Evolutionary conservation across 1,140 invertebrate species (phyloP).

Genomic region (Bombus soroeensis): DNA sequence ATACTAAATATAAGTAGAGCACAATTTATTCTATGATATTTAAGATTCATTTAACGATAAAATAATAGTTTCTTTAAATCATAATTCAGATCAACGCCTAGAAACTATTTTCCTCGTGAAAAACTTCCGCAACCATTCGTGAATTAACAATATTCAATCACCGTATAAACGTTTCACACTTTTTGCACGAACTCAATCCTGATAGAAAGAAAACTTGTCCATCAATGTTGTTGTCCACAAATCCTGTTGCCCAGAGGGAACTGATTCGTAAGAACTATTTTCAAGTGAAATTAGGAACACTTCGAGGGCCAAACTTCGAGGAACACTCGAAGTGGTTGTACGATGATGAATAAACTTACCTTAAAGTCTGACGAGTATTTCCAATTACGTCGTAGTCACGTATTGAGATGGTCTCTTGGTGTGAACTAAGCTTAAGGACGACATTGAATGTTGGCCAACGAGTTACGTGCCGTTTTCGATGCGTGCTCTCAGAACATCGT

Average conservation of each 20-base stretch:
- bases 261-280: neutral
- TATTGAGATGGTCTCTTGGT: neutral
- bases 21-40: no score
- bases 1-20: no score
- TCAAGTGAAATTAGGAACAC: neutral
- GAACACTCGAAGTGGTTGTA: neutral
- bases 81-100: neutral
- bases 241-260: neutral
- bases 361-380: neutral
- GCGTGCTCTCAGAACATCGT: neutral
- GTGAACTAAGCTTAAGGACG: neutral
- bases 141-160: neutral
- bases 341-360: constrained; percentile 10
- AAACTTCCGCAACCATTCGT: neutral
- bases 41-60: no score
- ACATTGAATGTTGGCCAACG: neutral
- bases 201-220: neutral
- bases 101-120: neutral
- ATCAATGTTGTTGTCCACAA: neutral
- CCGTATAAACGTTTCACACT: neutral
- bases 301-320: neutral
- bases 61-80: no score
- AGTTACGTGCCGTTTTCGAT: neutral
- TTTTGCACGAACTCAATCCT: neutral
- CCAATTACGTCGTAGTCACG: neutral